Conservation (phyloP, 2,113 vertebrate species). For the Trachemys scripta region DNA sequence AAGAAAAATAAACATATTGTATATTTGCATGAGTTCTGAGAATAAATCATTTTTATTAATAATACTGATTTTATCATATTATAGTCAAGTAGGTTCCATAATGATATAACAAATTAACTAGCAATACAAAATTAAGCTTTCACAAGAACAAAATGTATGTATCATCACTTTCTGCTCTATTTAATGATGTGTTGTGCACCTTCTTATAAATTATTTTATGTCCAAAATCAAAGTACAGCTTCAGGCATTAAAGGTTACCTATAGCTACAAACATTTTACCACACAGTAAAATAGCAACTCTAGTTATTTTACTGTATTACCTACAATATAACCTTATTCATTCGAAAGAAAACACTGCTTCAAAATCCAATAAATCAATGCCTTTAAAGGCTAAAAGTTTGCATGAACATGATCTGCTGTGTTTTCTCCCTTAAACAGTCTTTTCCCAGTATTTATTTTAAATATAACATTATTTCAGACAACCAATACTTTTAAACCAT, state of each 20-base stretch:
- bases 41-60: constrained; percentile 36
- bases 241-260: neutral
- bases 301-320: constrained; percentile 4
- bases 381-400: constrained; percentile 50
- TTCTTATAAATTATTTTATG: constrained; percentile 3
- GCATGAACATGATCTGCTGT: constrained; percentile 39
- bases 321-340: neutral
- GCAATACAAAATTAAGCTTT: constrained; percentile 11
- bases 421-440: constrained; percentile 42
- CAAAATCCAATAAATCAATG: constrained; percentile 36
- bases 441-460: constrained; percentile 71
- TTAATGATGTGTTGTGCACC: neutral
- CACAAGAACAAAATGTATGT: neutral
- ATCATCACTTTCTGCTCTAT: neutral
- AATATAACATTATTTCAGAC: constrained; percentile 81
- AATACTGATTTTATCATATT: constrained; percentile 14
- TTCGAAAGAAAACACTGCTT: constrained; percentile 18
- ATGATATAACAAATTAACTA: constrained; percentile 18
- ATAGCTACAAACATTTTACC: neutral
- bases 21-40: neutral
- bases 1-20: constrained; percentile 13
- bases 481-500: constrained; percentile 77
- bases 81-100: neutral
- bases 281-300: neutral
- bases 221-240: constrained; percentile 10